Conservation (phyloP, 2,797 vertebrate genomes). For the Hapalemur alaotrensis region DNA sequence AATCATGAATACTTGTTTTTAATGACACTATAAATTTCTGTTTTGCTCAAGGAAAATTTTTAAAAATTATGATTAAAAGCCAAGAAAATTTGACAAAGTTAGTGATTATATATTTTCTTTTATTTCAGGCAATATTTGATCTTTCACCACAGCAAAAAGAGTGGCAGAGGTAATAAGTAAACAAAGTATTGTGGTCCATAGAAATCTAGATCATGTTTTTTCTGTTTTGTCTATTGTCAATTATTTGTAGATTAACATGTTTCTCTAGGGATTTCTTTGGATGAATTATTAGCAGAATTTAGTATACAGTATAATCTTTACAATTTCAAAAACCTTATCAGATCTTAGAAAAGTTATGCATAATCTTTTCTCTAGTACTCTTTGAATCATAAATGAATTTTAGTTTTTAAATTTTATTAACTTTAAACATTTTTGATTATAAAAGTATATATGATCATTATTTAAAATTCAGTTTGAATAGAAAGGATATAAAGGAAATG, state of each 20-base stretch:
- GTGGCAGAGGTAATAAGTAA: slow-evolving; percentile 94
- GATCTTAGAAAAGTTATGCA: not conserved
- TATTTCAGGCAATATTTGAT: slow-evolving; percentile 93
- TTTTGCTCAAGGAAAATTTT: slow-evolving; percentile 7
- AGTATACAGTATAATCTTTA: not conserved
- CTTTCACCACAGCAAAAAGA: slow-evolving; percentile 93
- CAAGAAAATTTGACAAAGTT: not conserved
- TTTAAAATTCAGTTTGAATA: slow-evolving; percentile 19
- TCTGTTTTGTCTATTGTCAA: not conserved
- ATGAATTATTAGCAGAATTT: slow-evolving; percentile 27
- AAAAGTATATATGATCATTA: not conserved
- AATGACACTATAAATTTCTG: not conserved
- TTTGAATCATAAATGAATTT: not conserved
- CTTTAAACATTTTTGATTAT: not conserved
- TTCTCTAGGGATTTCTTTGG: not conserved
- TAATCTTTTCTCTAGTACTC: not conserved
- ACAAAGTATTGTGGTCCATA: not conserved
- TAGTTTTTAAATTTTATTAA: slow-evolving; percentile 31
- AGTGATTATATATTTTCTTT: slow-evolving; percentile 62
- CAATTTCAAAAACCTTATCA: not conserved
- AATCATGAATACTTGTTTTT: not conserved
- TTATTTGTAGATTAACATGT: not conserved
- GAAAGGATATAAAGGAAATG: not conserved
- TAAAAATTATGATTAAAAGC: not conserved
- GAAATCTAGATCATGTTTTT: not conserved